Evolutionary conservation across 2,797 vertebrate species (phyloP).

Genomic region (Anableps anableps): DNA sequence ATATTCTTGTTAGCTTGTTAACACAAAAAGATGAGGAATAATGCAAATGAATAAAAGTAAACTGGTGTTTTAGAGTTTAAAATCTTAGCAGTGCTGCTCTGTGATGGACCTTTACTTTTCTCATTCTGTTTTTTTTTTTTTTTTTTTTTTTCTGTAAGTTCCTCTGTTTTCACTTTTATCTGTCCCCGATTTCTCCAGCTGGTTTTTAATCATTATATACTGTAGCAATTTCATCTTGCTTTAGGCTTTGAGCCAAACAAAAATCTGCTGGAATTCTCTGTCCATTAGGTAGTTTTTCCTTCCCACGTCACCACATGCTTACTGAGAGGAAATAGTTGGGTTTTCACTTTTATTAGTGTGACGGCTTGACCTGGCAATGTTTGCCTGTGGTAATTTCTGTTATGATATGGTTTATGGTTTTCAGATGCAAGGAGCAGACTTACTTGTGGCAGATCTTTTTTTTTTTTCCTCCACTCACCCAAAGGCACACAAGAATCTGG

Average conservation of each 20-base stretch:
- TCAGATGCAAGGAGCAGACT: not conserved
- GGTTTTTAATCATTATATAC: not conserved
- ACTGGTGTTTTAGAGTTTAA: not conserved
- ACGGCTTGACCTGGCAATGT: not conserved
- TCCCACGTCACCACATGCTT: slow-evolving; percentile 4
- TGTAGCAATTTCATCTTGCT: not conserved
- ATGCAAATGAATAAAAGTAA: not conserved
- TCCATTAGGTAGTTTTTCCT: not conserved
- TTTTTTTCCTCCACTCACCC: not conserved
- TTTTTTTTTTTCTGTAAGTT: not conserved
- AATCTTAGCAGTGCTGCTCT: not conserved
- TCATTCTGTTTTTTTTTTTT: too few relatives aligned
- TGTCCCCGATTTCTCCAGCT: not conserved
- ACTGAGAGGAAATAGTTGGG: not conserved
- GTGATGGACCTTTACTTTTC: not conserved
- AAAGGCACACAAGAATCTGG: not conserved
- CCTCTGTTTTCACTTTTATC: not conserved
- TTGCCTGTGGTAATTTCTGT: slow-evolving; percentile 2
- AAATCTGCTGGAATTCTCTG: not conserved
- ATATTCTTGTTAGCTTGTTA: not conserved
- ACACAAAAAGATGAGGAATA: not conserved
- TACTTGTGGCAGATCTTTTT: not conserved
- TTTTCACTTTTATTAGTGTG: not conserved
- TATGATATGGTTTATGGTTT: not conserved
- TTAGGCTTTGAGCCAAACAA: not conserved